Evolutionary conservation across 1,140 invertebrate genomes (phyloP), one percentile per base, ranked within the genome.

Genomic region (Phortica variegata): DNA sequence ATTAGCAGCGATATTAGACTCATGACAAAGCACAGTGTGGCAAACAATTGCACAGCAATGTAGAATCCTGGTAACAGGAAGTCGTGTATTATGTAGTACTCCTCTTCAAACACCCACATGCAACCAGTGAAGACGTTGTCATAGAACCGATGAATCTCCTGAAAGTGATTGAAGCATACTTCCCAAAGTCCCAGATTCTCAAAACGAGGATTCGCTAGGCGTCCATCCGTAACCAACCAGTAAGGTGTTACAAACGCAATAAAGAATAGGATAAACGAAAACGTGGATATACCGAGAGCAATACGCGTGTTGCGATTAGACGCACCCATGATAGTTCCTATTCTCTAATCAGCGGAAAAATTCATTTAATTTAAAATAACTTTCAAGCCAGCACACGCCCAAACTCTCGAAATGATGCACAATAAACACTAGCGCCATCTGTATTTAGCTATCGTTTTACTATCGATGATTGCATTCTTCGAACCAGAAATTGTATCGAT

Each of bases 61-160:
- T 96, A 97, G 79, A 96, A 97, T 34, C 88, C 87, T 31, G 89
- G 88, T 54, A 91, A 69, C 10, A 93, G 77, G 47, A 90, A 84
- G 54, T 92, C 87, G 61, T 89, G 85, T 54, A 92, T 89, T 47
- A 93, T 92, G 61, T 93, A 92, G 65, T 90, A 93, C 79, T 95
- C 93, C 76, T 95, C 91, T 78, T 93, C 88, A 62, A 95, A 91
- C 18, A 95, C 86, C 90, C 91, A 95, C 86, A 91, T 90, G 68
- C 93, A 96, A 1, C 87, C 88, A 23, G 78, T 81, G 60, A 93
- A 93, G 41, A 79, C 77, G 3, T 83, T 86, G 54, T 94, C 91
- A 63, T 89, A 90, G 58, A 83, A 83, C 59, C 87, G 84, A 70
- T 92, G 89, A 8, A 87, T 83, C 65, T 94, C 90, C 76, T 87